A percentile compares a stretch with the other conserved stretches of the same genome.
Conservation (phyloP, 1,140 invertebrate species). For the Phenacoccus solenopsis region DNA sequence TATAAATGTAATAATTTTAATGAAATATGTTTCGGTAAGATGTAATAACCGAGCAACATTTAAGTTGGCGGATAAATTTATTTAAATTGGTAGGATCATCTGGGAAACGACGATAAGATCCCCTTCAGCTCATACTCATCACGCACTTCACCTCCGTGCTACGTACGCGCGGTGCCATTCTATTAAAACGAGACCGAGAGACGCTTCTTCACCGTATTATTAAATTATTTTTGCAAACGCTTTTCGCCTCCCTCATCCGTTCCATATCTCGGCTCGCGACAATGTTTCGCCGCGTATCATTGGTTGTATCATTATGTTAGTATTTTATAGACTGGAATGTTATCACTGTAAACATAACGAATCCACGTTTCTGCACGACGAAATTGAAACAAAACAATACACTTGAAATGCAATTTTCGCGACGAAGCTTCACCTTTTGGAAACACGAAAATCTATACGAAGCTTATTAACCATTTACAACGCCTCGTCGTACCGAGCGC, state of each 20-base stretch:
- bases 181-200: not conserved
- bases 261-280: too few relatives aligned
- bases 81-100: slow-evolving; percentile 2
- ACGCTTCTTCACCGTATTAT: not conserved
- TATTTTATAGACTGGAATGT: not conserved
- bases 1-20: slow-evolving; percentile 4
- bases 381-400: not conserved
- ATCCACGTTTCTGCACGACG: not conserved
- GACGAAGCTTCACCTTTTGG: too few relatives aligned
- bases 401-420: too few relatives aligned
- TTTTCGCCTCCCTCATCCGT: not conserved
- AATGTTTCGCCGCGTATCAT: too few relatives aligned
- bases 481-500: too few relatives aligned
- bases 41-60: not conserved
- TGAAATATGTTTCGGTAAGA: not conserved
- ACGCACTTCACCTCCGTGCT: not conserved
- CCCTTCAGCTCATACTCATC: not conserved
- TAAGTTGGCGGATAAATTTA: not conserved
- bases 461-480: too few relatives aligned
- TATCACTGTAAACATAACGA: not conserved
- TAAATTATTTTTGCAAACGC: not conserved
- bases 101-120: slow-evolving; percentile 1
- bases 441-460: too few relatives aligned
- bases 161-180: not conserved
- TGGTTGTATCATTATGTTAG: too few relatives aligned